Evolutionary conservation across 2,797 vertebrate genomes (phyloP), one percentile per base, ranked within the genome.

Genomic region (Mormyrops boulengeri): DNA sequence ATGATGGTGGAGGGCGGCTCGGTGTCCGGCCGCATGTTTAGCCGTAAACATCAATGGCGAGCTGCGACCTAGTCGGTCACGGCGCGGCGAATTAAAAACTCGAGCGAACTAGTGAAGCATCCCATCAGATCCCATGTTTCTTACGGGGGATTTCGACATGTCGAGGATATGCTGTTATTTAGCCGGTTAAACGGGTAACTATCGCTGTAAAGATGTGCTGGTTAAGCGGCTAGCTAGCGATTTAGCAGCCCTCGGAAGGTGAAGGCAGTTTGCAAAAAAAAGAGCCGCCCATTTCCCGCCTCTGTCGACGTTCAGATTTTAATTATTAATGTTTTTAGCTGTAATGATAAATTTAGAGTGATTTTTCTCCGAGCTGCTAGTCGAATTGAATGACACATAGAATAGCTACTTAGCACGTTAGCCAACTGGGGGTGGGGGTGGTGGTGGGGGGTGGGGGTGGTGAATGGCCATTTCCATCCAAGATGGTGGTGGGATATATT

Each of bases 401-500:
- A 47, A n/a, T 77, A 47, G 62, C 17, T 62, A 3, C 38, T 44
- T 87, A 55, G 50, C 82, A 91, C 93, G 93, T 93, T 95, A 94
- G 93, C 94, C 2, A 6, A 93, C 93, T 93, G 93, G 86, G 92
- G 95, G 85, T 19, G 73, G 93, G 85, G 92, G 77, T n/a, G 55
- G 95, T 95, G 96, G 41, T 41, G 41, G 41, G 3, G 94, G 95
- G 94, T 4, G 57, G 57, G 4, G 57, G 57, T 1, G 17, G 95
- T 95, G 96, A 96, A 94, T 95, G 94, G 94, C 90, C 94, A 88
- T 91, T 92, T 92, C 84, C 88, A 93, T 95, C 92, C 96, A 96
- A 97, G 96, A 96, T 85, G 84, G 84, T 96, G 96, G 96, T 91
- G 96, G 95, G 94, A 92, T 93, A 93, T 94, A 93, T 95, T 95